These are phyloP conservation scores for Phalacrocorax aristotelis DNA, from an alignment of 2,113 vertebrate species.

Conservation along the genomic window DNA sequence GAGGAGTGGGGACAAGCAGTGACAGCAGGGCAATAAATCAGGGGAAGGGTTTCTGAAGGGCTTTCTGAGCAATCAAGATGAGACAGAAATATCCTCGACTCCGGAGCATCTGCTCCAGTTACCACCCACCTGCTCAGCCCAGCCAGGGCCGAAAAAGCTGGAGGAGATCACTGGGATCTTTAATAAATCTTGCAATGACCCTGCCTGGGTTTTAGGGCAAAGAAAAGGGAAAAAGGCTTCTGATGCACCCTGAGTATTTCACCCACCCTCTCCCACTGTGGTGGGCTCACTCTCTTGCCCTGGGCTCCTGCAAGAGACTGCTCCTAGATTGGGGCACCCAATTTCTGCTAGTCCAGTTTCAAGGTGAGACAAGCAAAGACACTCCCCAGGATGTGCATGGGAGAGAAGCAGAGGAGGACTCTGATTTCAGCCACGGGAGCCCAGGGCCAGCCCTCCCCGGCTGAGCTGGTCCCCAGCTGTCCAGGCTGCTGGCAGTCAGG, in stretches of 20 bases:
- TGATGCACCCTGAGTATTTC: fast-evolving
- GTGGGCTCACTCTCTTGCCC: neutral
- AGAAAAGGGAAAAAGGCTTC: neutral
- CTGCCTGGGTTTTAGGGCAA: neutral
- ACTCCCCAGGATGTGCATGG: fast-evolving
- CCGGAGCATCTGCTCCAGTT: neutral
- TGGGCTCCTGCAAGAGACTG: neutral
- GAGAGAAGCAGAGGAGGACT: neutral
- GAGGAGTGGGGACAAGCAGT: neutral
- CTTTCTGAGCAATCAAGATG: neutral
- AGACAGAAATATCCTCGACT: neutral
- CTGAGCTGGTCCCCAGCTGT: neutral
- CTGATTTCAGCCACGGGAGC: neutral
- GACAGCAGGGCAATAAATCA: neutral
- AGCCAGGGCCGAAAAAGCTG: fast-evolving
- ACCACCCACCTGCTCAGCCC: neutral
- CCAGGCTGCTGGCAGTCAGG: neutral
- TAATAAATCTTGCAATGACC: neutral
- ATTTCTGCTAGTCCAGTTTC: neutral
- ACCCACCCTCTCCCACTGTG: fast-evolving
- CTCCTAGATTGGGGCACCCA: neutral
- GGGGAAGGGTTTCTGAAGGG: neutral
- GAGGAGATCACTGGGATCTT: neutral
- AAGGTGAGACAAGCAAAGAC: neutral
- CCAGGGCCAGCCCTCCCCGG: neutral